Evolutionary conservation across 1,140 invertebrate species (phyloP).

Genomic region (Brachionus asplanchnoidis): DNA sequence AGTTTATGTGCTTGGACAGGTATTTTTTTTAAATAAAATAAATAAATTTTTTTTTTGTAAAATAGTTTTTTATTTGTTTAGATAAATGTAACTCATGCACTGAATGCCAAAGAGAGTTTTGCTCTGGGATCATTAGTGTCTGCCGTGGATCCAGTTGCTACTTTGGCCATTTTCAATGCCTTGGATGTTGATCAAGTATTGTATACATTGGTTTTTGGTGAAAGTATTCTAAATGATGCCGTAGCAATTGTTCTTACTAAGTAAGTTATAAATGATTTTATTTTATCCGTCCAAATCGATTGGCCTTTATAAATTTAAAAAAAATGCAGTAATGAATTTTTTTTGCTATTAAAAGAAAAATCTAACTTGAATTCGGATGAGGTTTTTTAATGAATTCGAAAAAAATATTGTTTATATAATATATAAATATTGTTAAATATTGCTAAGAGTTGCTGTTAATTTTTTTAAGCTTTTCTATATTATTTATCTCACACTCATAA

Average conservation of each 20-base stretch:
- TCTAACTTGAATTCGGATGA: too few species aligned
- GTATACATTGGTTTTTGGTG: slow-evolving; percentile 97
- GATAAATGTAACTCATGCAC: slow-evolving; percentile 72
- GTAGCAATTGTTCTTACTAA: slow-evolving; percentile 94
- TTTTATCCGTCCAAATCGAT: neutral
- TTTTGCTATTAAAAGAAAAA: too few species aligned
- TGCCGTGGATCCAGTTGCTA: slow-evolving; percentile 94
- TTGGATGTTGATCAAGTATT: slow-evolving; percentile 87
- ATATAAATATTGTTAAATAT: too few species aligned
- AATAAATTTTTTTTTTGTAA: neutral
- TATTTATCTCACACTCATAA: too few species aligned
- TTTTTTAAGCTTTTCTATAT: too few species aligned
- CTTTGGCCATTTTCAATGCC: slow-evolving; percentile 92
- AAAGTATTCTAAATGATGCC: slow-evolving; percentile 95
- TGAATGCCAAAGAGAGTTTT: slow-evolving; percentile 92
- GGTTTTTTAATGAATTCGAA: too few species aligned
- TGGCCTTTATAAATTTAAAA: neutral
- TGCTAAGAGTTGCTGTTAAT: too few species aligned
- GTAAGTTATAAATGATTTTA: slow-evolving; percentile 60
- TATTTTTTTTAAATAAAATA: neutral
- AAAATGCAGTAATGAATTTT: too few species aligned
- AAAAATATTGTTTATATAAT: too few species aligned
- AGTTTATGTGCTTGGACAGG: slow-evolving; percentile 44
- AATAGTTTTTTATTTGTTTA: slow-evolving; percentile 46
- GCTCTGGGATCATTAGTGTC: slow-evolving; percentile 95